phyloP scores from a whole-genome alignment of 1,140 invertebrate genomes.

The Plectus sambesii region DNA sequence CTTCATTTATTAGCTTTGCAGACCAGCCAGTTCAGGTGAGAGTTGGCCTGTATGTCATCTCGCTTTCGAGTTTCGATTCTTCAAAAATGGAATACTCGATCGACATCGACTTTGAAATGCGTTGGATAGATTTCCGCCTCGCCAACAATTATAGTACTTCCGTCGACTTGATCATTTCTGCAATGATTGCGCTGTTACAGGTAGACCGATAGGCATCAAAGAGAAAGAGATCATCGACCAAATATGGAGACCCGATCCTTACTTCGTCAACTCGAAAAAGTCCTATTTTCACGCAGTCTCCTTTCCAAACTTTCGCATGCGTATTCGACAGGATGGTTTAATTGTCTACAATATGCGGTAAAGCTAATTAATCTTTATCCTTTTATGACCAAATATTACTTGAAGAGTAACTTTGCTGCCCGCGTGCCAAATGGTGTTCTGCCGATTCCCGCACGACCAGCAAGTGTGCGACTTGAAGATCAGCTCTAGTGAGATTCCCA shows the following conservation, averaged over 20 bases:
- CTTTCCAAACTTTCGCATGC: conserved; percentile 44
- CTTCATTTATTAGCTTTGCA: conserved; percentile 20
- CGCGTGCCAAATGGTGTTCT: conserved; percentile 41
- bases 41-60: conserved; percentile 36
- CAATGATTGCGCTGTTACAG: too few species aligned
- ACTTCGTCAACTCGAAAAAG: conserved; percentile 31
- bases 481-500: conserved; percentile 35
- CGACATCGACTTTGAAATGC: conserved; percentile 36
- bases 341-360: conserved; percentile 40
- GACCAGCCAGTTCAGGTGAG: conserved; percentile 39
- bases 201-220: conserved; percentile 38
- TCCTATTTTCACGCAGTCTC: conserved; percentile 43
- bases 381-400: conserved; percentile 7
- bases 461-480: conserved; percentile 40
- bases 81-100: conserved; percentile 41
- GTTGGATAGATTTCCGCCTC: conserved; percentile 32
- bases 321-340: conserved; percentile 34
- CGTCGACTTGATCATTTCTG: too few species aligned
- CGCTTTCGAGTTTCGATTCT: conserved; percentile 41
- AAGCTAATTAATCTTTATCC: neutral
- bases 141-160: conserved; percentile 43
- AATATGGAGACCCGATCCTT: conserved; percentile 42
- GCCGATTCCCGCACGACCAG: conserved; percentile 37
- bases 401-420: conserved; percentile 35
- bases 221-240: conserved; percentile 36